Percentiles rank a stretch among this genome's conserved stretches.
These are phyloP conservation scores for Tragulus kanchil DNA, from an alignment of 2,113 vertebrate genomes.

Conservation along the genomic window DNA sequence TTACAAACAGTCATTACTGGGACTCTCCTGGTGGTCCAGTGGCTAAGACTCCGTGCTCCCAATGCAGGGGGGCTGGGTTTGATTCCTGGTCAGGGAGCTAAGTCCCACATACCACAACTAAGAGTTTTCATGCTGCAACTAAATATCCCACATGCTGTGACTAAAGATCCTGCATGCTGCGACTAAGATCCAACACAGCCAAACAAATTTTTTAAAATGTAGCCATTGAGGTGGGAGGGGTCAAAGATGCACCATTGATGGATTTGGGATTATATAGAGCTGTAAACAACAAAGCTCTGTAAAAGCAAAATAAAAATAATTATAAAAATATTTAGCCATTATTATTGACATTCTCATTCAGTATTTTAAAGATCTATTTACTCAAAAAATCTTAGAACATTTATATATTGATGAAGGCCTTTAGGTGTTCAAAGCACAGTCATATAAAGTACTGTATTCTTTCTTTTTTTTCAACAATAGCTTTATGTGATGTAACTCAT, in stretches of 20 bases:
- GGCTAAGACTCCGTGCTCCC: neutral
- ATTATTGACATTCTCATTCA: neutral
- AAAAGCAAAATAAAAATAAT: no score
- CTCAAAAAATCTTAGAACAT: conserved; percentile 4
- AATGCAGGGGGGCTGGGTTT: neutral
- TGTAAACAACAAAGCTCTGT: no score
- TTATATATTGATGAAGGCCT: neutral
- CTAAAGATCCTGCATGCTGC: neutral
- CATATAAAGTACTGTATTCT: neutral
- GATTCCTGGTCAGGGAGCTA: neutral
- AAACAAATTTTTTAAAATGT: neutral
- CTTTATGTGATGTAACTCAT: neutral
- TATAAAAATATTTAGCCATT: neutral
- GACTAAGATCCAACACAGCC: neutral
- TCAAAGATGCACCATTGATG: no score
- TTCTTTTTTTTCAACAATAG: neutral
- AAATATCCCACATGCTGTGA: neutral
- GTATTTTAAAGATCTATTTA: conserved; percentile 54
- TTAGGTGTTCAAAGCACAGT: neutral
- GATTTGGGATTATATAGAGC: no score
- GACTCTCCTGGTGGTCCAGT: neutral
- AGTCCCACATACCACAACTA: neutral
- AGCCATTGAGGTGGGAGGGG: no score
- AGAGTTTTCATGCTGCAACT: neutral
- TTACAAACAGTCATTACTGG: neutral